Base-by-base conservation (phyloP, 2,113 vertebrate genomes). In the Engystomops pustulosus region DNA sequence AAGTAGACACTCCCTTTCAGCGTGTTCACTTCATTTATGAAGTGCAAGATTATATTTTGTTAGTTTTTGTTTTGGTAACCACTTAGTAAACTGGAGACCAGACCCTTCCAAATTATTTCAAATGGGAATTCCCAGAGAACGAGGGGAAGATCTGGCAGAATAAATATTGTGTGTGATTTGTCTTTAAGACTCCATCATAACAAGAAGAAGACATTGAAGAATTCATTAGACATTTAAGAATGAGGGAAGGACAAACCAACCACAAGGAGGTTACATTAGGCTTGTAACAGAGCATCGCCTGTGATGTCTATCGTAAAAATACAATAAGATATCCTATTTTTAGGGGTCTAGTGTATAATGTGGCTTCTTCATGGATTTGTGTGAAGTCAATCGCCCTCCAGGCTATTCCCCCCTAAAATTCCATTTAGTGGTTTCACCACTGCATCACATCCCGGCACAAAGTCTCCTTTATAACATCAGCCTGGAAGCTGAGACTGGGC, bases 401-500 rank as follows among this genome's bases (percentile, higher is more conserved):
- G 71, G 62, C 71, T 36, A 76, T 67, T 49, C 71, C 72, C 71
- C 74, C 60, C 62, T 69, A 84, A 71, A 84, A 84, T 84, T 84
- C 82, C 72, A 69, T 77, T 77, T 32, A 41, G 45, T 84, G 74
- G 82, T 78, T 51, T 47, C 45, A 55, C 44, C 82, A 78, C 60
- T 17, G 49, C 65, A 78, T 78, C 75, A 69, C 30, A 70, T 69
- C 32, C 60, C 74, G 51, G 60, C 32, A 84, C 82, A 84, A 84
- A 84, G 82, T 84, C 82, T 67, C 82, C 45, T 67, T 84, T 84
- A 84, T 84, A 53, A 47, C 74, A 78, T 84, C 55, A 41, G 44
- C 82, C 75, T 62, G 82, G 51, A 78, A 77, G 82, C 71, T 76
- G 45, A 78, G 27, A 78, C 72, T 51, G 74, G 58, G 58, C 41